Percentiles rank a stretch among this genome's conserved stretches.
phyloP scores from a whole-genome alignment of 2,113 vertebrate genomes.

The Campylorhamphus procurvoides region DNA sequence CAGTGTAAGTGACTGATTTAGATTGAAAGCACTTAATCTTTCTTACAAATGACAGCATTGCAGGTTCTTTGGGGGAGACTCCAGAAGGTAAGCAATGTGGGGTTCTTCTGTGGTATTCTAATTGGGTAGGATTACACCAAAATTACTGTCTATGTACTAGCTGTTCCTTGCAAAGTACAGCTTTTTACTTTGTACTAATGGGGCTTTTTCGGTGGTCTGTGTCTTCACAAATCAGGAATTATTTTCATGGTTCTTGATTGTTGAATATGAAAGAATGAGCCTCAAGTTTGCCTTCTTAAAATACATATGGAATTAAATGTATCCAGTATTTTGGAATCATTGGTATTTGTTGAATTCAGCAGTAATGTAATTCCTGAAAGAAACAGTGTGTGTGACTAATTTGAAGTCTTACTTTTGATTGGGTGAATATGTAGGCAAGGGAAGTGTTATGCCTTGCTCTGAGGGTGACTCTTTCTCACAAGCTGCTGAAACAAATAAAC shows the following conservation, averaged over 20 bases:
- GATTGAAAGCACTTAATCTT: not conserved
- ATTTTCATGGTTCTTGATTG: fast-evolving
- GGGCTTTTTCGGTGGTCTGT: not conserved
- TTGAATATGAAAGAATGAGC: not conserved
- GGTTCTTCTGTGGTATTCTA: not conserved
- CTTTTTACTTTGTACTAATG: not conserved
- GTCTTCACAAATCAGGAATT: not conserved
- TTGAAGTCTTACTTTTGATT: not conserved
- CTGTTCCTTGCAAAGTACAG: not conserved
- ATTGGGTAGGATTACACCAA: not conserved
- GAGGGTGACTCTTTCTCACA: not conserved
- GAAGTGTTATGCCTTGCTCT: not conserved
- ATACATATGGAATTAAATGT: not conserved
- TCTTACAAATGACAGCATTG: not conserved
- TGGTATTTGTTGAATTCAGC: not conserved
- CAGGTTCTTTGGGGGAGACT: not conserved
- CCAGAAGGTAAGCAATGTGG: not conserved
- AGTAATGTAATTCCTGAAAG: not conserved
- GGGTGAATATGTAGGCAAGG: not conserved
- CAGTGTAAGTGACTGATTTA: conserved; percentile 75
- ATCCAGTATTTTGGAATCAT: not conserved
- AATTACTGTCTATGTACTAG: not conserved
- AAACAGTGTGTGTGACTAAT: not conserved
- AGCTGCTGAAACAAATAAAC: not conserved
- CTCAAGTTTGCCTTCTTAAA: not conserved